Base-by-base conservation (phyloP, 2,113 vertebrate genomes). In the Heteronetta atricapilla region DNA sequence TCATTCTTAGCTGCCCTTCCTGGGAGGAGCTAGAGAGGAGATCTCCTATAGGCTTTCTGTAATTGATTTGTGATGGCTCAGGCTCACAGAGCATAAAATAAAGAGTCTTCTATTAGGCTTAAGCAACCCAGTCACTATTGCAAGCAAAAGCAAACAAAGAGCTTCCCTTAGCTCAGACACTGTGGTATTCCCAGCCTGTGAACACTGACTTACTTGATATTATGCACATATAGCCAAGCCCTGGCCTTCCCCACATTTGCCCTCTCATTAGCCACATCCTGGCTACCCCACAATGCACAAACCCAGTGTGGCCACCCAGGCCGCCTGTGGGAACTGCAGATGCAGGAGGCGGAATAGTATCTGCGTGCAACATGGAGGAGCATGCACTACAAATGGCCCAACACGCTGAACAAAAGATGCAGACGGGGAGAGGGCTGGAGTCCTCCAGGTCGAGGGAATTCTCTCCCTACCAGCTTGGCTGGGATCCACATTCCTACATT, bases 121-220 rank as follows among this genome's bases (percentile, higher is more conserved):
- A 97, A 97, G 85, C 72, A 96, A 95, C 67, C 3, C 84, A 86
- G 95, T 80, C 42, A 72, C 70, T 26, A 8, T 31, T 82, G 86
- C 94, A 94, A 94, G 93, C 58, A 92, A 93, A 95, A 93, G 87
- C 92, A 97, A 97, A 97, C 96, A 97, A 96, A 97, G 95, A 94
- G 69, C 82, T 87, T 91, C 81, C 79, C 82, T 96, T 80, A 85
- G 82, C 69, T 95, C 90, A 93, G 72, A 95, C 31, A 55, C 88
- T 85, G 23, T 5, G 21, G 48, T 89, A 89, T 93, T 96, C 88
- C 91, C 75, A 82, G 69, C 66, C 59, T 92, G 62, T 86, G 67
- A 94, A 58, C 46, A 34, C 4, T 75, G 46, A 34, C 82, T 90
- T 80, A 40, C 31, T 86, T 87, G 75, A 72, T 83, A 40, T 22